Percentiles rank a stretch among this genome's conserved stretches.
Conservation (phyloP, 2,888 invertebrate species). For the Alitta virens region DNA sequence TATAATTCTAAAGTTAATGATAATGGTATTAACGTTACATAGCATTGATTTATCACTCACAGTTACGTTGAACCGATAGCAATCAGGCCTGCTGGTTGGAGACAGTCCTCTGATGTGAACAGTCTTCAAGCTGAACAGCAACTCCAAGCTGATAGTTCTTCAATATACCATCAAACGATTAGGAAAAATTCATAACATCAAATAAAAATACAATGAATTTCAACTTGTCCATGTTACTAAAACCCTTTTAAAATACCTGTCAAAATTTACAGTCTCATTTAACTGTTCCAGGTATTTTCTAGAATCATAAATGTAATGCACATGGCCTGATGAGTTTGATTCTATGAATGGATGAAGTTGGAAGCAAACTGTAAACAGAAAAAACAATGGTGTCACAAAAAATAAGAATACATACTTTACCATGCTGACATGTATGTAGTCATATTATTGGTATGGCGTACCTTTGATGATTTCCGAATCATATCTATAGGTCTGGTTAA, state of each 20-base stretch:
- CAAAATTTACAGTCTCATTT: conserved; percentile 73
- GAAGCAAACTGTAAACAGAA: too few species aligned
- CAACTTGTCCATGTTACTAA: too few species aligned
- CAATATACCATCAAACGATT: conserved; percentile 60
- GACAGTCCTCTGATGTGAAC: conserved; percentile 87
- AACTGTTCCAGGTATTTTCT: conserved; percentile 63
- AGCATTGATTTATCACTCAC: conserved; percentile 56
- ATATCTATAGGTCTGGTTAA: conserved; percentile 76
- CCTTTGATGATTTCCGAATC: conserved; percentile 14
- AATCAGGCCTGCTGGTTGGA: conserved; percentile 85
- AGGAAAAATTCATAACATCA: too few species aligned
- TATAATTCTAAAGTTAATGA: too few species aligned
- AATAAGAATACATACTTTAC: too few species aligned
- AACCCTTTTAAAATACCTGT: too few species aligned
- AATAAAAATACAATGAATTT: too few species aligned
- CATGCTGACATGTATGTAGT: too few species aligned
- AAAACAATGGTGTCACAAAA: too few species aligned
- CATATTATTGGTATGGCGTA: background rate
- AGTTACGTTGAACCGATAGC: conserved; percentile 79
- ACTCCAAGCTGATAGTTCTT: conserved; percentile 57
- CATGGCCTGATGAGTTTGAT: too few species aligned
- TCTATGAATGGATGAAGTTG: too few species aligned
- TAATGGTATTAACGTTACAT: too few species aligned
- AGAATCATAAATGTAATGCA: conserved; percentile 59
- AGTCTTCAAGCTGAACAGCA: conserved; percentile 80